Evolutionary conservation across 2,113 vertebrate genomes (phyloP).

Genomic region (Sebastes fasciatus): DNA sequence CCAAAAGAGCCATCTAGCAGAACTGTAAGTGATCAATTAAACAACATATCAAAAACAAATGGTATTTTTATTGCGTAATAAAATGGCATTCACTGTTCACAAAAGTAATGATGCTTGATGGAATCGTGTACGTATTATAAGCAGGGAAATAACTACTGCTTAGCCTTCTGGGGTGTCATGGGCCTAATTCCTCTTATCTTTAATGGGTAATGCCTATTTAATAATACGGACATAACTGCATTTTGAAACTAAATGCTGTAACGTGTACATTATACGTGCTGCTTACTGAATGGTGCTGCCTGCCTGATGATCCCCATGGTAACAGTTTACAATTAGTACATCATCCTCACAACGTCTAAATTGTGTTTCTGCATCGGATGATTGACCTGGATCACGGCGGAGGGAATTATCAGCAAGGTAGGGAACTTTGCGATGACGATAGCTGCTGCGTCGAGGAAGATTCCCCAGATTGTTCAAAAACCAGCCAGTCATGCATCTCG

Average conservation of each 20-base stretch:
- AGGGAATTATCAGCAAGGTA: slow-evolving; percentile 11
- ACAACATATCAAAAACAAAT: not conserved
- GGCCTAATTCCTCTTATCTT: slow-evolving; percentile 34
- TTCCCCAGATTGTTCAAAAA: slow-evolving; percentile 23
- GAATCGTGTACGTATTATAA: not conserved
- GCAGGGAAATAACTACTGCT: not conserved
- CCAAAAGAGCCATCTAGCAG: not conserved
- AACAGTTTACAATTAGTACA: slow-evolving; percentile 35
- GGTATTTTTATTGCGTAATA: not conserved
- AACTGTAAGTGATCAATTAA: slow-evolving; percentile 5
- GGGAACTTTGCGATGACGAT: slow-evolving; percentile 12
- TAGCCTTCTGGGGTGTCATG: slow-evolving; percentile 3
- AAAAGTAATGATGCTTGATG: not conserved
- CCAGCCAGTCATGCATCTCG: slow-evolving; percentile 30
- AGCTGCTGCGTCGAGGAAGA: not conserved
- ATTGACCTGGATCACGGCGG: slow-evolving; percentile 26
- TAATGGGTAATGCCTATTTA: slow-evolving; percentile 23
- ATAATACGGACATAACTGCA: slow-evolving; percentile 34
- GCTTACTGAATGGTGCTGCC: slow-evolving; percentile 20
- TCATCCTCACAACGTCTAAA: slow-evolving; percentile 33
- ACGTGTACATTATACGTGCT: slow-evolving; percentile 32
- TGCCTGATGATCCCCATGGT: slow-evolving; percentile 46
- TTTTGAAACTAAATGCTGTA: slow-evolving; percentile 34
- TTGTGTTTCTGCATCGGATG: slow-evolving; percentile 11
- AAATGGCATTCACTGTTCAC: not conserved